Percentiles rank a stretch among this genome's conserved stretches.
Conservation (phyloP, 2,797 vertebrate genomes). For the Sebastes itinus region DNA sequence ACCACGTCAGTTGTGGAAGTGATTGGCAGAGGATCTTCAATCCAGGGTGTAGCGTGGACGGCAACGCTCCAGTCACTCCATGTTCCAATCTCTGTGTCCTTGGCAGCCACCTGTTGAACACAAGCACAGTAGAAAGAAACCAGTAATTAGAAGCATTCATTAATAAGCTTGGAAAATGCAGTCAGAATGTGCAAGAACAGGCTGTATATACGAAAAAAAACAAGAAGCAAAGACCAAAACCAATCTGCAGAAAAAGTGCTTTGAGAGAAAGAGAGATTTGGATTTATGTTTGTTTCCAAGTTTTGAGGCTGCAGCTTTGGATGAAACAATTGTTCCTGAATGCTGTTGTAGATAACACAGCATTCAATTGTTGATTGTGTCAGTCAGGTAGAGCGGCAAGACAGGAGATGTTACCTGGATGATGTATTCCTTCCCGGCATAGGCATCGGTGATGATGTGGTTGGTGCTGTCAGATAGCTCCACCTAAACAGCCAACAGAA, state of each 20-base stretch:
- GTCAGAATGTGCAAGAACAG: background rate
- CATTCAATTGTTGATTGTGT: background rate
- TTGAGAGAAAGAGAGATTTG: too few species aligned
- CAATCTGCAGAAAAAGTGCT: too few species aligned
- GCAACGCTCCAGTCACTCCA: conserved; percentile 99
- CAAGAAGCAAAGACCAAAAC: background rate
- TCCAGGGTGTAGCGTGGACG: conserved; percentile 95
- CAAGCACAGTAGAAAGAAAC: background rate
- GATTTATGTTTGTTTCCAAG: background rate
- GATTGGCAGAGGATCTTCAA: conserved; percentile 89
- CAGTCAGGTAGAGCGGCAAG: background rate
- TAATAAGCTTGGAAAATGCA: background rate
- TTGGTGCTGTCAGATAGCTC: conserved; percentile 93
- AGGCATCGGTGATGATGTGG: conserved; percentile 95
- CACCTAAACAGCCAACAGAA: conserved; percentile 80
- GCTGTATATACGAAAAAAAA: background rate
- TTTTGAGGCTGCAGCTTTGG: background rate
- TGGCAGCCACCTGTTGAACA: conserved; percentile 88
- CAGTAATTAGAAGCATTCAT: background rate
- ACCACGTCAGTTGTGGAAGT: conserved; percentile 89
- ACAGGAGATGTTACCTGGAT: conserved; percentile 84
- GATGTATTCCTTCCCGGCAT: conserved; percentile 96
- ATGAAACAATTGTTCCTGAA: background rate
- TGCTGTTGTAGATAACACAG: background rate
- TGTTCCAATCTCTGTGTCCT: conserved; percentile 96